Base-by-base conservation (phyloP, 2,888 invertebrate genomes). In the Hemaris fuciformis region DNA sequence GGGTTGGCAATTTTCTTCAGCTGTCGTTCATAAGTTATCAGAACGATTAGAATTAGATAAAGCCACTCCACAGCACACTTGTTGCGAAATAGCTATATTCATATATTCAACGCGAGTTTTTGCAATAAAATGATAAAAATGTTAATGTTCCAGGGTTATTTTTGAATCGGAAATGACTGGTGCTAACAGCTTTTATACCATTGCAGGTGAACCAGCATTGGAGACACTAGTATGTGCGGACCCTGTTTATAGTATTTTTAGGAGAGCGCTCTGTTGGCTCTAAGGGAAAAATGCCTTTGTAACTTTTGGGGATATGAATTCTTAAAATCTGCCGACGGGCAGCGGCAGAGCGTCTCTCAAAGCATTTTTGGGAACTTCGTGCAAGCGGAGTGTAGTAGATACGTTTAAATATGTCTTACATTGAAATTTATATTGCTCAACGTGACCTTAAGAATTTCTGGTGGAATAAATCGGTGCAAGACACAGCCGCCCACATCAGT, bases 41-140 rank as follows among this genome's bases (percentile, higher is more conserved):
- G 53, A 53, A 53, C 53, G 53, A 53, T 53, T 53, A 53, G 53
- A 53, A 31, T 27, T 53, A 53, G 53, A 53, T 53, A 53, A 31
- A 53, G 31, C 27, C 53, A 53, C 53, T 53, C 53, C 48, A 27
- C 48, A 48, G 43, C 53, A 31, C 53, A 53, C 53, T 53, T 53
- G 53, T 53, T 53, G 53, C 53, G 53, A 53, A 31, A 53, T 4
- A 53, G 7, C 53, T 31, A 27, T 27, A 53, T 38, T 10, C 38
- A 38, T 31, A 31, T 53, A 53, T 31, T 31, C 31, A 31, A 3
- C 27, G 27, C 10, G 18, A 53, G 53, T 53, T 53, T 53, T 53
- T 31, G 53, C 27, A 53, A 53, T 31, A 53, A 53, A 53, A 53
- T 53, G 18, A 31, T 53, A 53, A 53, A 53, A 53, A 53, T 27